Percentiles rank a stretch among this genome's conserved stretches.
Conservation (phyloP, 2,797 vertebrate species). For the Galago senegalensis region DNA sequence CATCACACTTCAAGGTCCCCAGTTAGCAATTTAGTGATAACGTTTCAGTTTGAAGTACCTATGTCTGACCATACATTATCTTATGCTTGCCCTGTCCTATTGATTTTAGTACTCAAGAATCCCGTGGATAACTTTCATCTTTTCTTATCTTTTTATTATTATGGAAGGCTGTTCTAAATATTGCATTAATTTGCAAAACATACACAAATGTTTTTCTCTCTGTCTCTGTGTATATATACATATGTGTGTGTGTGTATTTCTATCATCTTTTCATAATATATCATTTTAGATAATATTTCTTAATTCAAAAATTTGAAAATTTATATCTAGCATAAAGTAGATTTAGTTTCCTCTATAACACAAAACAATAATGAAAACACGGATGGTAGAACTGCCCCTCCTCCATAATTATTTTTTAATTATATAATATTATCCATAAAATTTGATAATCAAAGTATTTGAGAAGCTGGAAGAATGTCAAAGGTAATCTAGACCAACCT, state of each 20-base stretch:
- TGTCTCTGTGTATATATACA: neutral
- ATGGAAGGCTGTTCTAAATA: conserved; percentile 62
- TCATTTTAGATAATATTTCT: conserved; percentile 31
- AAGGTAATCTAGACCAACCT: neutral
- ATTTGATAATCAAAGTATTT: neutral
- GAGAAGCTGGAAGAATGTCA: neutral
- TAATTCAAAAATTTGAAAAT: neutral
- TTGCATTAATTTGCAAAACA: conserved; percentile 70
- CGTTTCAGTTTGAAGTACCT: conserved; percentile 81
- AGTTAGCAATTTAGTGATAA: conserved; percentile 87
- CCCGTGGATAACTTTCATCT: conserved; percentile 75
- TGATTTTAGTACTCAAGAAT: conserved; percentile 83
- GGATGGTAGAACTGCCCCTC: neutral
- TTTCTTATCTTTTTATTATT: conserved; percentile 71
- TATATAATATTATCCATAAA: conserved; percentile 27
- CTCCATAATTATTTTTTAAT: conserved; percentile 42
- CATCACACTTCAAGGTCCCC: conserved; percentile 89
- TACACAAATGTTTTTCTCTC: conserved; percentile 9
- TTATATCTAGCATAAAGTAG: neutral
- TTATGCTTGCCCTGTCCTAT: conserved; percentile 10
- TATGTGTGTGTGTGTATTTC: neutral
- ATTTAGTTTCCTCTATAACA: neutral
- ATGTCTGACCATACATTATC: conserved; percentile 79
- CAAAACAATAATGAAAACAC: neutral
- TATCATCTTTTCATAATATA: neutral